A percentile compares a stretch with the other conserved stretches of the same genome.
These are phyloP conservation scores for Phyllotreta striolata DNA, from an alignment of 2,888 invertebrate genomes.

Conservation along the genomic window DNA sequence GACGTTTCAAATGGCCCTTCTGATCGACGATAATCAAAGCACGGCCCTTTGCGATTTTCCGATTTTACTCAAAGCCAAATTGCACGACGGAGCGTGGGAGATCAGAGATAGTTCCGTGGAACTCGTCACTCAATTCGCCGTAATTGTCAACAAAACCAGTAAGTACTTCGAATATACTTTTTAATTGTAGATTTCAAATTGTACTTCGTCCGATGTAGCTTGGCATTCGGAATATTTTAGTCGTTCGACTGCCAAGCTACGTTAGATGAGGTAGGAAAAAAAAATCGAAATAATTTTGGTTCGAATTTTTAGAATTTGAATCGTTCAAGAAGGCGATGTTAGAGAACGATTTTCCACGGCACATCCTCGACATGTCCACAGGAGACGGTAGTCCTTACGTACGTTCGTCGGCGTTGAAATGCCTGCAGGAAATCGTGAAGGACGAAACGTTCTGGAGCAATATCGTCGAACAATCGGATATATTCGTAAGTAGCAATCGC, in stretches of 20 bases:
- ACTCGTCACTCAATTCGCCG: conserved; percentile 73
- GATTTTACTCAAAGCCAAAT: conserved; percentile 71
- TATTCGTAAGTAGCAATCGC: conserved; percentile 35
- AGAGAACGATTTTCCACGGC: conserved; percentile 70
- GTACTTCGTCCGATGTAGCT: too few species aligned
- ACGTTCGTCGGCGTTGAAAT: conserved; percentile 76
- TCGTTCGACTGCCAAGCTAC: too few species aligned
- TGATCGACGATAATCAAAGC: conserved; percentile 72
- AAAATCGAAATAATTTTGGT: too few species aligned
- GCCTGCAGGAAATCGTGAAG: conserved; percentile 72
- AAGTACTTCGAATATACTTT: conserved; percentile 46
- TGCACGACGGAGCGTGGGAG: conserved; percentile 81
- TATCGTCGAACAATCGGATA: conserved; percentile 60
- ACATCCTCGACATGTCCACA: conserved; percentile 71
- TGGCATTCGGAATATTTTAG: too few species aligned
- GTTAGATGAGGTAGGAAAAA: too few species aligned
- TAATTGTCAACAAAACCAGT: conserved; percentile 76
- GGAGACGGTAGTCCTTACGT: conserved; percentile 79
- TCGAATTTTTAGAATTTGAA: conserved; percentile 80
- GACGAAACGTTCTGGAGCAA: conserved; percentile 74
- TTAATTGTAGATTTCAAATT: background rate
- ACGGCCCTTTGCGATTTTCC: conserved; percentile 71
- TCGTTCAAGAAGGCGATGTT: conserved; percentile 77
- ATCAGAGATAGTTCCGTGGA: conserved; percentile 81
- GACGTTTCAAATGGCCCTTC: conserved; percentile 77